Base-by-base conservation (phyloP, 2,888 invertebrate species). In the Monopis laevigella region DNA sequence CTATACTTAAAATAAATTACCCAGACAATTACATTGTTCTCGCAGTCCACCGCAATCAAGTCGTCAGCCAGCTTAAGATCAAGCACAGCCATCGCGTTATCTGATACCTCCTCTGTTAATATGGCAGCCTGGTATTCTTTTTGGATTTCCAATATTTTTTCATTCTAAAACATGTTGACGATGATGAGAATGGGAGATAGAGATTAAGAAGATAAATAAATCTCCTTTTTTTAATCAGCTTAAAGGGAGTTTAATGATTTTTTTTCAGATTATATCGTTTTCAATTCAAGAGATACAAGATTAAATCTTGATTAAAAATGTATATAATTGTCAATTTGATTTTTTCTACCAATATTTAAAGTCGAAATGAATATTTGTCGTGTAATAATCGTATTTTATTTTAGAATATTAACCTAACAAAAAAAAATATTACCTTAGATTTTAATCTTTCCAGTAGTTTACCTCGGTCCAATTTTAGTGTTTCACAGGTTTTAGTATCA, bases 381-480 rank as follows among this genome's bases (percentile, higher is more conserved):
- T n/a, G n/a, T n/a, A n/a, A n/a, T n/a, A n/a, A n/a, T n/a, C n/a
- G n/a, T n/a, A n/a, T n/a, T n/a, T n/a, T n/a, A n/a, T n/a, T n/a
- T n/a, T n/a, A n/a, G n/a, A n/a, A n/a, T n/a, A n/a, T n/a, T n/a
- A n/a, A n/a, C n/a, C n/a, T n/a, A n/a, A n/a, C n/a, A n/a, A n/a
- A n/a, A n/a, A n/a, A n/a, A n/a, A n/a, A n/a, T n/a, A n/a, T 50
- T 51, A 89, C 90, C 83, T 90, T 89, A 65, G 81, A 71, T 62
- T 87, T 88, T 53, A 92, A 83, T 65, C 84, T 85, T 58, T 87
- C 86, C 50, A 90, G 84, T 53, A 94, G 80, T 64, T 84, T 83
- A 46, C 85, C 84, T 58, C 88, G 87, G 54, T 93, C 92, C 42
- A 71, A 71, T 56, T 82, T 86, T 41, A 94, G 81, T 52, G 82